phyloP scores from a whole-genome alignment of 2,797 vertebrate species.

The Gymnothorax reevesii region DNA sequence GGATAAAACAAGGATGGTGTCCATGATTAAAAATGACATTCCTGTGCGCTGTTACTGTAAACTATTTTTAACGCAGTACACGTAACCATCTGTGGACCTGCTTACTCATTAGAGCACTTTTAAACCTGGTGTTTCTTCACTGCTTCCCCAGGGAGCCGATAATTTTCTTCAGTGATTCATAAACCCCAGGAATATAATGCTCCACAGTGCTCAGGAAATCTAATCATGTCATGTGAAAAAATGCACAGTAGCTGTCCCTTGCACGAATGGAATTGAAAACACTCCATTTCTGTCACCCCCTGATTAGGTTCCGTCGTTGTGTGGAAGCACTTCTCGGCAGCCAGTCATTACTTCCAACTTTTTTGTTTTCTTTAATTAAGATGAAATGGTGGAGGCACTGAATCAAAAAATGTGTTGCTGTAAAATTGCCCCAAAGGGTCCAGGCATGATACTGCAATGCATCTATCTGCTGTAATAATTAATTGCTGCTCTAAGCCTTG shows the following conservation, averaged over 20 bases:
- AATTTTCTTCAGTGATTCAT: slow-evolving; percentile 5
- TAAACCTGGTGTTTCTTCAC: neutral
- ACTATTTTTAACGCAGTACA: neutral
- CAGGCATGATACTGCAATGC: slow-evolving; percentile 14
- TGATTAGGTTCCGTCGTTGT: neutral
- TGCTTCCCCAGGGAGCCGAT: neutral
- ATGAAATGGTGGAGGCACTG: slow-evolving; percentile 10
- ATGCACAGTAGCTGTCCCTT: neutral
- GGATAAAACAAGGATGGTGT: neutral
- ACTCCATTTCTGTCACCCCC: neutral
- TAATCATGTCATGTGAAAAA: neutral
- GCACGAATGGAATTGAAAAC: slow-evolving; percentile 13
- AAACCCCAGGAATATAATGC: neutral
- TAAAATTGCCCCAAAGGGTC: slow-evolving; percentile 9
- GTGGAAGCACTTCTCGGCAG: neutral
- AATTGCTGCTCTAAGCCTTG: slow-evolving; percentile 21
- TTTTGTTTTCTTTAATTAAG: slow-evolving; percentile 32
- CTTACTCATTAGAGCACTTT: neutral
- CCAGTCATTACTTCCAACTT: slow-evolving; percentile 21
- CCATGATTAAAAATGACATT: neutral
- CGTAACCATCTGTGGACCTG: neutral
- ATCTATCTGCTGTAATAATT: slow-evolving; percentile 17
- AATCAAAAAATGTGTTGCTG: slow-evolving; percentile 10
- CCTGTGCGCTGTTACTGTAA: neutral
- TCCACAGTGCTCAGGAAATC: neutral